Percentiles rank a stretch among this genome's conserved stretches.
These are phyloP conservation scores for Pristionchus fissidentatus DNA, from an alignment of 2,888 invertebrate genomes.

Conservation along the genomic window DNA sequence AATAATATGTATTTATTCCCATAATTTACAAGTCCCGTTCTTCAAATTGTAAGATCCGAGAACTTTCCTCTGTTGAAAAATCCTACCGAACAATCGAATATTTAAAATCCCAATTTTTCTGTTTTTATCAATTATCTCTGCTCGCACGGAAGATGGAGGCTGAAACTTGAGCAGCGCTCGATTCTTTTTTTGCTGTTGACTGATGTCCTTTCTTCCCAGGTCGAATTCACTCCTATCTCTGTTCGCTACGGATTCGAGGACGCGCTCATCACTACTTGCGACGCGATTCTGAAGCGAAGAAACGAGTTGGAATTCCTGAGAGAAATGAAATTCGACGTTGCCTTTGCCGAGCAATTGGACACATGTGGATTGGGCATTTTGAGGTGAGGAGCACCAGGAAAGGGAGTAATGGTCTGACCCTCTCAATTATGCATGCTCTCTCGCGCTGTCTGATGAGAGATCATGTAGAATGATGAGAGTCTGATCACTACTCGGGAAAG, in stretches of 20 bases:
- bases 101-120: no score
- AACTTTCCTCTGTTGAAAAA: neutral
- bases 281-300: constrained; percentile 50
- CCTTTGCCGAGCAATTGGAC: constrained; percentile 69
- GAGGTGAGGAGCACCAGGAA: constrained; percentile 42
- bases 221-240: constrained; percentile 55
- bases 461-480: neutral
- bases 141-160: neutral
- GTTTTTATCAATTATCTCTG: no score
- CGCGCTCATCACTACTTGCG: constrained; percentile 56
- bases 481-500: neutral
- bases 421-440: no score
- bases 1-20: no score
- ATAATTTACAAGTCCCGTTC: neutral
- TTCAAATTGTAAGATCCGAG: neutral
- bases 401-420: no score
- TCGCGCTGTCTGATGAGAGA: neutral
- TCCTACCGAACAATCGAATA: neutral
- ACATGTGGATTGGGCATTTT: constrained; percentile 67
- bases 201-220: constrained; percentile 44
- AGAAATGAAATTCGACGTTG: constrained; percentile 66
- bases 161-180: neutral
- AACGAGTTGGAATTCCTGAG: constrained; percentile 56
- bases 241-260: constrained; percentile 59
- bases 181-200: neutral